phyloP scores from a whole-genome alignment of 2,888 invertebrate genomes.

The Cheilosia impressa region DNA sequence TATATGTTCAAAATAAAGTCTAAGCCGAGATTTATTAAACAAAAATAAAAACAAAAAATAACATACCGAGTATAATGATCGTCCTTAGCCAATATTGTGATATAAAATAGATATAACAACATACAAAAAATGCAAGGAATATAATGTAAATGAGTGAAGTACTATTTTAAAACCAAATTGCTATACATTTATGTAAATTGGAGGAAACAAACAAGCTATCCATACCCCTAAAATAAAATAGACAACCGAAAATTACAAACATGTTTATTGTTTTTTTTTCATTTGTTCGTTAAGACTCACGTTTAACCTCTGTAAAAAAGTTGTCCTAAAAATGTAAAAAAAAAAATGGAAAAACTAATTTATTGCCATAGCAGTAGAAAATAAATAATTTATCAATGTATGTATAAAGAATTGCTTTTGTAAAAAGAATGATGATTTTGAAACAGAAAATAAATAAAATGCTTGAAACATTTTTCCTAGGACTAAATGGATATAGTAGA shows the following conservation, averaged over 20 bases:
- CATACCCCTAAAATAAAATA: slow-evolving; percentile 1
- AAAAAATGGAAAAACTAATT: slow-evolving; percentile 2
- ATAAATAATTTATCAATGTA: slow-evolving; percentile 3
- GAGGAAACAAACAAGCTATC: neutral
- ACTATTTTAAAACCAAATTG: slow-evolving; percentile 17
- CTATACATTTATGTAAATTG: slow-evolving; percentile 9
- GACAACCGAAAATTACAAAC: slow-evolving; percentile 6
- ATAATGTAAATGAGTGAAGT: slow-evolving; percentile 23
- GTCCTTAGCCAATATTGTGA: slow-evolving; percentile 76
- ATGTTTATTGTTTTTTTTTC: neutral
- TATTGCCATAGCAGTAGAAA: slow-evolving; percentile 26
- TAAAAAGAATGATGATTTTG: slow-evolving; percentile 11
- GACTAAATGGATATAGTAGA: neutral
- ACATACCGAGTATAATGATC: slow-evolving; percentile 41
- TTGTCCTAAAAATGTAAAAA: slow-evolving; percentile 19
- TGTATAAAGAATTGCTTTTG: slow-evolving; percentile 44
- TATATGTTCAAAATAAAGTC: too few relatives aligned
- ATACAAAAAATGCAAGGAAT: slow-evolving; percentile 21
- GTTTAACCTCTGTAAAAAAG: slow-evolving; percentile 29
- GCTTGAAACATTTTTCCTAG: slow-evolving; percentile 14
- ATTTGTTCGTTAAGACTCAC: neutral
- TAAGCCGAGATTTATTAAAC: too few relatives aligned
- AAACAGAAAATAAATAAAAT: neutral
- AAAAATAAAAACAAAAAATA: neutral
- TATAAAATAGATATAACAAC: slow-evolving; percentile 71